Base-by-base conservation (phyloP, 2,113 vertebrate species). In the Romanogobio albipinnatus region DNA sequence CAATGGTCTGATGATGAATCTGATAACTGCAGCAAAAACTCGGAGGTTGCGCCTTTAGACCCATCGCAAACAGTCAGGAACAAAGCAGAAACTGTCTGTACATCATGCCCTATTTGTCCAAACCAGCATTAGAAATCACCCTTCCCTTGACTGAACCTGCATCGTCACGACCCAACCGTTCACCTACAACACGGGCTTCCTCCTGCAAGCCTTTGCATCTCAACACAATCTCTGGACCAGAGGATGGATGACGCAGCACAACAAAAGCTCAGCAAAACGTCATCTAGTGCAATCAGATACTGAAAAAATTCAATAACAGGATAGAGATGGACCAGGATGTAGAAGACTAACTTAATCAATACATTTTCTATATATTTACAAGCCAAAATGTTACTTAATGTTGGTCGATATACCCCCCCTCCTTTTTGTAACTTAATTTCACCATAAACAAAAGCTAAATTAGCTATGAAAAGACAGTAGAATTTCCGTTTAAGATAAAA, bases 61-160 rank as follows among this genome's bases (percentile, higher is more conserved):
- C 33, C 53, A 78, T n/a, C 22, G n/a, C 11, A 78, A 59, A 19
- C 75, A 36, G 33, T 6, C 33, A 13, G 29, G 33, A 43, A n/a
- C 19, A 59, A 59, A 58, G 14, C 10, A 39, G 6, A 36, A 39
- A 76, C 14, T 1, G 73, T 53, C 74, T 76, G 26, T 3, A 77
- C 53, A 14, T 53, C 24, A 17, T 8, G 24, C 45, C 17, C 29
- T 58, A 0, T 15, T 39, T 78, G 33, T 78, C 22, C 22, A 45
- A 78, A 61, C 76, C 76, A 78, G 53, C 76, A 43, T 78, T 56
- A 56, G 75, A 8, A 56, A 71, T 39, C 39, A 39, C 17, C 17
- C 26, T 56, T 56, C 17, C 53, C 51, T 0, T 9, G 9, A 43
- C 36, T n/a, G 36, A 68, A 13, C 56, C 76, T 61, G 76, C 22